Base-by-base conservation (phyloP, 1,140 invertebrate genomes). In the Mactra quadrangularis region DNA sequence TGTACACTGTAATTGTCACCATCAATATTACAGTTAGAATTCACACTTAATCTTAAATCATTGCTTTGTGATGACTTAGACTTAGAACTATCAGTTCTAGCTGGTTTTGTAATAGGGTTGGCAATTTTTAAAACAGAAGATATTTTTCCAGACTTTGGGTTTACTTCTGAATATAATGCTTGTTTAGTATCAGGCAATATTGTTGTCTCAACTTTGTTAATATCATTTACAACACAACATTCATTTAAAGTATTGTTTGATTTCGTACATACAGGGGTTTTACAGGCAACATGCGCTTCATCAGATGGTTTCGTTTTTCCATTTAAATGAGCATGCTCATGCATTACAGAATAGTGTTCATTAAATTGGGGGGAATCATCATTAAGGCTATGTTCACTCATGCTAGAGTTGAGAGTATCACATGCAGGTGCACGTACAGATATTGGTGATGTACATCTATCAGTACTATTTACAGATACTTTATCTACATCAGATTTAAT, bases 391-490 rank as follows among this genome's bases (percentile, higher is more conserved):
- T 6, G 7, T 22, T 29, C 50, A 35, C 52, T 55, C 25, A 31
- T 13, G 52, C 19, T 22, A 11, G 35, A 35, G 53, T 27, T 35
- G 2, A 50, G 62, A 50, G 27, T 22, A 57, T 57, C 53, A 22
- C 77, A 79, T 79, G 77, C 77, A 70, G 27, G 77, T 79, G 77
- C 77, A 79, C 77, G 52, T 79, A 79, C 77, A 78, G 59, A 64
- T 13, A 47, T 3, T 35, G 62, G 38, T 38, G 77, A 31, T 3
- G 47, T 66, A 25, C n/a, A 19, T 55, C 64, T 79, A 79, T 75
- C 72, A 45, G 72, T 55, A 60, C 72, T 75, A 75, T 60, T 75
- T 33, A 75, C 57, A 60, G 72, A 75, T 59, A 60, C 45, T 31
- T 38, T 75, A 75, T 75, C 72, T 75, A 75, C 25, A 35, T 75